These are phyloP conservation scores for Brevipalpus yothersi DNA, from an alignment of 1,140 invertebrate species.

Conservation along the genomic window DNA sequence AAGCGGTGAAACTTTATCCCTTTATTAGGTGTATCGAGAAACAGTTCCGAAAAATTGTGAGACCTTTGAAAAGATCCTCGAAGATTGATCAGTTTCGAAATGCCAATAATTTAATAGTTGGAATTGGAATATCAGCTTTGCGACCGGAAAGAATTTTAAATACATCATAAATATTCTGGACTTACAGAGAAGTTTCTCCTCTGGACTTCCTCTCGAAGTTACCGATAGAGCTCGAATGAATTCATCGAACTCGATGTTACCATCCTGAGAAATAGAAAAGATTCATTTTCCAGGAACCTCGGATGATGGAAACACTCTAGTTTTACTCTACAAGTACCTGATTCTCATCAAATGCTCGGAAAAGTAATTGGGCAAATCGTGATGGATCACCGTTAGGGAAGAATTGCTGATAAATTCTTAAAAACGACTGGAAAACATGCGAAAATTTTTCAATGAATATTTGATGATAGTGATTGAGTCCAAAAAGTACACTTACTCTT, in stretches of 20 bases:
- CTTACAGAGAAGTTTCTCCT: slow-evolving; percentile 91
- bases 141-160: not conserved
- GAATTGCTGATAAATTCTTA: slow-evolving; percentile 96
- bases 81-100: no score
- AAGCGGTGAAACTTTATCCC: no score
- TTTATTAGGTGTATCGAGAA: no score
- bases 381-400: slow-evolving; percentile 93
- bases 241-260: slow-evolving; percentile 91
- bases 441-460: not conserved
- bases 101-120: not conserved
- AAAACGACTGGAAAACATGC: slow-evolving; percentile 55
- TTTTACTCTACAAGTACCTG: slow-evolving; percentile 42
- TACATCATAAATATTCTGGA: slow-evolving; percentile 16
- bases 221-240: slow-evolving; percentile 84
- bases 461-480: not conserved
- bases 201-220: slow-evolving; percentile 79
- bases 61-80: no score
- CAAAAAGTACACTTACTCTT: not conserved
- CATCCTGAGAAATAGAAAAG: slow-evolving; percentile 36
- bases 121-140: not conserved
- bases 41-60: no score
- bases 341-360: slow-evolving; percentile 93
- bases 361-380: slow-evolving; percentile 85
- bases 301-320: no score
- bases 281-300: not conserved